A percentile compares a stretch with the other conserved stretches of the same genome.
Evolutionary conservation across 1,140 invertebrate species (phyloP).

Genomic region (Bilobella aurantiaca): DNA sequence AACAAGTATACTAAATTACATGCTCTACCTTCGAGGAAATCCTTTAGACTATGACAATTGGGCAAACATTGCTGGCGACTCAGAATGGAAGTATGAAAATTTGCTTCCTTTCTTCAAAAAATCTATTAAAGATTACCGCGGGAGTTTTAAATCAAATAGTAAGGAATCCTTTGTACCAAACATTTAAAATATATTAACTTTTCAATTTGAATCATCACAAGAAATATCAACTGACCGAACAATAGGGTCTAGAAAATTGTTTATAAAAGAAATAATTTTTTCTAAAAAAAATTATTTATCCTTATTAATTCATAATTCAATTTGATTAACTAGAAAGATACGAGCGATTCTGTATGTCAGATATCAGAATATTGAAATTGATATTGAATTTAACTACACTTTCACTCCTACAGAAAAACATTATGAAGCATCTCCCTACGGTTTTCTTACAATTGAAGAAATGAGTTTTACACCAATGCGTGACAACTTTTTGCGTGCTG

Average conservation of each 20-base stretch:
- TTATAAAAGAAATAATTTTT: background rate
- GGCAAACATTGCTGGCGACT: conserved; percentile 18
- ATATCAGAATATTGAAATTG: too few species aligned
- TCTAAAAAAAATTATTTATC: too few species aligned
- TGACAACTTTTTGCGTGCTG: conserved; percentile 17
- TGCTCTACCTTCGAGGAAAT: conserved; percentile 41
- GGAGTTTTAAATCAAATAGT: conserved; percentile 16
- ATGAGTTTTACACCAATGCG: conserved; percentile 10
- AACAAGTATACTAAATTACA: background rate
- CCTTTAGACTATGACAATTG: conserved; percentile 24
- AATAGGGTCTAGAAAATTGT: too few species aligned
- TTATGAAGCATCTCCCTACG: conserved; percentile 23
- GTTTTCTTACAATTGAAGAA: conserved; percentile 34
- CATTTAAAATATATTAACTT: too few species aligned
- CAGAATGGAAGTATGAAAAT: conserved; percentile 26
- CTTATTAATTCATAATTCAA: too few species aligned
- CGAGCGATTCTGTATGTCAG: too few species aligned
- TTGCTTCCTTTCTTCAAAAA: conserved; percentile 26
- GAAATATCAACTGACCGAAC: too few species aligned
- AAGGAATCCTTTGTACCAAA: background rate
- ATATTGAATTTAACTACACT: too few species aligned
- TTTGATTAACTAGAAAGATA: too few species aligned
- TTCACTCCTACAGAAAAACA: too few species aligned
- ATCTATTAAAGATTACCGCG: conserved; percentile 16
- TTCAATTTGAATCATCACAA: too few species aligned